Conservation (phyloP, 2,113 vertebrate genomes). For the Rhinogobius similis region DNA sequence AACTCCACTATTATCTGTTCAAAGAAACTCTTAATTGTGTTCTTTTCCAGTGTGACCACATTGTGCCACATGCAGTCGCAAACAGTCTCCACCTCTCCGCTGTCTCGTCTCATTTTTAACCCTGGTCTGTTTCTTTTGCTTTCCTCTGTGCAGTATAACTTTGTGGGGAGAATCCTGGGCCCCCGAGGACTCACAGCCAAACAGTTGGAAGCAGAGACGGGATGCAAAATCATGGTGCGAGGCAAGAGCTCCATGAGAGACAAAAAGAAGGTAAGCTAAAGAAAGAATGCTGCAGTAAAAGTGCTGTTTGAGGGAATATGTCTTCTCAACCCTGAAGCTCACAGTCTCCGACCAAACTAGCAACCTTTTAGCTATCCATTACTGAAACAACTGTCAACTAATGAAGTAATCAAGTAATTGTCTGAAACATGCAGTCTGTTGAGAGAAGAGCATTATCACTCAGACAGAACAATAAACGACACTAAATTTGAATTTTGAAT, state of each 20-base stretch:
- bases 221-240: constrained; percentile 86
- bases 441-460: too few relatives aligned
- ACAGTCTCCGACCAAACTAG: not conserved
- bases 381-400: too few relatives aligned
- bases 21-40: not conserved
- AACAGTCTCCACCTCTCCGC: not conserved
- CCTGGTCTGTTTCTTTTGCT: constrained; percentile 22
- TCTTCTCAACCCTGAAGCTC: not conserved
- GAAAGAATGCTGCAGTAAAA: not conserved
- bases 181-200: constrained; percentile 84
- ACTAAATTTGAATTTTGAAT: too few relatives aligned
- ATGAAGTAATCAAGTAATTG: too few relatives aligned
- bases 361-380: too few relatives aligned
- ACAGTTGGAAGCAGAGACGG: constrained; percentile 84
- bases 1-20: not conserved
- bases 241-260: constrained; percentile 86
- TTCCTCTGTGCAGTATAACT: constrained; percentile 80
- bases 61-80: too few relatives aligned
- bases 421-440: too few relatives aligned
- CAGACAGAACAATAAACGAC: too few relatives aligned
- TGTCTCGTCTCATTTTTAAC: constrained; percentile 23
- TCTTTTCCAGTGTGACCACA: not conserved
- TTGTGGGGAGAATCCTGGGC: constrained; percentile 83
- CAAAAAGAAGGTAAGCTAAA: constrained; percentile 81
- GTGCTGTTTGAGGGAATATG: not conserved